Evolutionary conservation across 2,888 invertebrate genomes (phyloP).

Genomic region (Dicranocentrus wangi): DNA sequence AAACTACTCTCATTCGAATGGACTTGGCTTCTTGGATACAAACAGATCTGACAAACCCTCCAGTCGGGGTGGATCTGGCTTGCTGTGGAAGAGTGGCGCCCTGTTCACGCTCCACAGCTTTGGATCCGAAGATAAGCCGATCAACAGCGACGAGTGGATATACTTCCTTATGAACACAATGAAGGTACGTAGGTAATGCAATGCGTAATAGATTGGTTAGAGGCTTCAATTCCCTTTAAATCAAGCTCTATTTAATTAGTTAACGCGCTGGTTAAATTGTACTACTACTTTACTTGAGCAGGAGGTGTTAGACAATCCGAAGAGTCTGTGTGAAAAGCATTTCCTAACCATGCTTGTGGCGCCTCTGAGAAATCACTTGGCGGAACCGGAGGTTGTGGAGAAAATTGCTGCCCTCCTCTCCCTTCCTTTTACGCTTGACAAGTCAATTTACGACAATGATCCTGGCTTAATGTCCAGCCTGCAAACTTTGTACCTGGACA

Average conservation of each 20-base stretch:
- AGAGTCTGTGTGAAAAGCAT: conserved; percentile 72
- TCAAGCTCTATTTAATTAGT: too few relatives aligned
- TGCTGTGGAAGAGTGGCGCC: conserved; percentile 66
- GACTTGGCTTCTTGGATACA: background rate
- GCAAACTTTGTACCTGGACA: conserved; percentile 83
- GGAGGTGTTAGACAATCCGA: conserved; percentile 70
- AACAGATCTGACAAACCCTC: conserved; percentile 9
- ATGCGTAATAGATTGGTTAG: background rate
- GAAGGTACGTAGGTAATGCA: conserved; percentile 78
- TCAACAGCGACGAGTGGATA: conserved; percentile 91
- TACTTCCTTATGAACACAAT: conserved; percentile 87
- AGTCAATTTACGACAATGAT: conserved; percentile 75
- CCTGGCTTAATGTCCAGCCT: conserved; percentile 76
- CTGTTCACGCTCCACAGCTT: conserved; percentile 72
- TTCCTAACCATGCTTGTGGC: conserved; percentile 79
- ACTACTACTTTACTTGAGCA: too few relatives aligned
- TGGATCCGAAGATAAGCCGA: conserved; percentile 77
- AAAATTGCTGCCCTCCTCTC: conserved; percentile 81
- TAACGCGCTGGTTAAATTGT: too few relatives aligned
- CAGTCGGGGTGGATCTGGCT: conserved; percentile 39
- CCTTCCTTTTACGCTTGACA: conserved; percentile 79
- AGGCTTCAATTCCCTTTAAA: background rate
- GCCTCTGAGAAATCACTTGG: conserved; percentile 80
- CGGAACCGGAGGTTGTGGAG: conserved; percentile 80
- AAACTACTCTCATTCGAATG: background rate